phyloP scores from a whole-genome alignment of 2,888 invertebrate species.

The Pristionchus mayeri region DNA sequence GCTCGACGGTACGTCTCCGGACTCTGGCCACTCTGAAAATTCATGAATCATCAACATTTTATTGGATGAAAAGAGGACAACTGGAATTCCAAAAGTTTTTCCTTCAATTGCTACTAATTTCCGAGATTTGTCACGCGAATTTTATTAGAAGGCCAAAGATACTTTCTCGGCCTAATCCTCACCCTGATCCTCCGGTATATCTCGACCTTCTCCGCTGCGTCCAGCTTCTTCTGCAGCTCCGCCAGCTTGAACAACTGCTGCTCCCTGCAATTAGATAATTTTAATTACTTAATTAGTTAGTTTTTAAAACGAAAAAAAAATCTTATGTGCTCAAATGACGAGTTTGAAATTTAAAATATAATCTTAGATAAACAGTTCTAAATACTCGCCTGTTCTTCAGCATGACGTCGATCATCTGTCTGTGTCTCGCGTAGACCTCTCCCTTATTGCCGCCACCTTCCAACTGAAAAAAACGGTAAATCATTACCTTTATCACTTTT shows the following conservation, averaged over 20 bases:
- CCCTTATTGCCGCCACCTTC: constrained; percentile 39
- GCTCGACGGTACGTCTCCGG: constrained; percentile 62
- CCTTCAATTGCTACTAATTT: too few relatives aligned
- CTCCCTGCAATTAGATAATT: constrained; percentile 56
- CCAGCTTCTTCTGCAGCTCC: constrained; percentile 72
- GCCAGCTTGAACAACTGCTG: constrained; percentile 69
- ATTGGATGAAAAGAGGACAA: not conserved
- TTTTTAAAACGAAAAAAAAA: not conserved
- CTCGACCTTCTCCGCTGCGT: constrained; percentile 74
- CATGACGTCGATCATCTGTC: constrained; percentile 75
- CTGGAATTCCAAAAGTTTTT: too few relatives aligned
- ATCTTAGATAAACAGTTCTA: not conserved
- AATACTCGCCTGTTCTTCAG: constrained; percentile 66
- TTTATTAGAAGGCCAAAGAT: too few relatives aligned
- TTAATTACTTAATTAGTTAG: not conserved
- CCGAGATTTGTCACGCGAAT: too few relatives aligned
- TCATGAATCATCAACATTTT: not conserved
- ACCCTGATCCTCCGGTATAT: constrained; percentile 62
- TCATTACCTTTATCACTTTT: too few relatives aligned
- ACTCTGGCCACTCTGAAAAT: constrained; percentile 56
- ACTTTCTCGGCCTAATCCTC: too few relatives aligned
- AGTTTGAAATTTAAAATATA: too few relatives aligned
- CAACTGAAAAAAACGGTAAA: constrained; percentile 11
- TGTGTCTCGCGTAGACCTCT: constrained; percentile 71
- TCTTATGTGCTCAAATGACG: too few relatives aligned